These are phyloP conservation scores for Apis laboriosa DNA, from an alignment of 1,140 invertebrate genomes.

Conservation along the genomic window DNA sequence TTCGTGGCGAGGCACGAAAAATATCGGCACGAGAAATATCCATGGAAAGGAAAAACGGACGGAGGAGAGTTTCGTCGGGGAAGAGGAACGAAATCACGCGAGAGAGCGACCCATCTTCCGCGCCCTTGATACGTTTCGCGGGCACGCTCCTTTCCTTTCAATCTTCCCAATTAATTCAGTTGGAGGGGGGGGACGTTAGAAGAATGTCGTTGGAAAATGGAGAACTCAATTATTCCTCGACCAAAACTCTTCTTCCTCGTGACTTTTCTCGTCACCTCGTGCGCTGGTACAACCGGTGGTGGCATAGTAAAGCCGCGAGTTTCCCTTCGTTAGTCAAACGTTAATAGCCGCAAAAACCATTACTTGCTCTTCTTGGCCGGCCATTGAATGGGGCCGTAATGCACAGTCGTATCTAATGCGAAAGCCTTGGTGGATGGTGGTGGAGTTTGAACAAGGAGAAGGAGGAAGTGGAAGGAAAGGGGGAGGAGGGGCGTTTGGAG, in stretches of 20 bases:
- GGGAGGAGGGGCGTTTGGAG: not conserved
- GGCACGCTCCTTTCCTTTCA: constrained; percentile 27
- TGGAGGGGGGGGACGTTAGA: constrained; percentile 33
- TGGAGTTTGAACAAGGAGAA: not conserved
- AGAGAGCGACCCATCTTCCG: constrained; percentile 13
- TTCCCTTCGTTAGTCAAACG: constrained; percentile 51
- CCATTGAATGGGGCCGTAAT: constrained; percentile 56
- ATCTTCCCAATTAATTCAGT: constrained; percentile 58
- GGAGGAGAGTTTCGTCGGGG: not conserved
- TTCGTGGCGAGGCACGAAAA: constrained; percentile 43
- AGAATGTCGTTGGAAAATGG: constrained; percentile 50
- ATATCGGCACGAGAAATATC: not conserved
- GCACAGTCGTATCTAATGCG: constrained; percentile 27
- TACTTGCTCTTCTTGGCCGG: constrained; percentile 20
- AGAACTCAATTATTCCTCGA: constrained; percentile 54
- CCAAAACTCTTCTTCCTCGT: not conserved
- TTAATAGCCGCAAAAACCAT: constrained; percentile 65
- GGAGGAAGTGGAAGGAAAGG: too few relatives aligned
- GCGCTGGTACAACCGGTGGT: not conserved
- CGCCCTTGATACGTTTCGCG: too few relatives aligned
- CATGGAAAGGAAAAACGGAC: constrained; percentile 9
- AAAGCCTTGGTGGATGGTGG: not conserved
- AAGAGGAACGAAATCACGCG: not conserved
- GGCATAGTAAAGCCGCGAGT: constrained; percentile 19
- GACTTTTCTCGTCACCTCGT: constrained; percentile 29